Percentiles rank a stretch among this genome's conserved stretches.
Conservation (phyloP, 2,888 invertebrate genomes). For the Hypsopygia costalis region DNA sequence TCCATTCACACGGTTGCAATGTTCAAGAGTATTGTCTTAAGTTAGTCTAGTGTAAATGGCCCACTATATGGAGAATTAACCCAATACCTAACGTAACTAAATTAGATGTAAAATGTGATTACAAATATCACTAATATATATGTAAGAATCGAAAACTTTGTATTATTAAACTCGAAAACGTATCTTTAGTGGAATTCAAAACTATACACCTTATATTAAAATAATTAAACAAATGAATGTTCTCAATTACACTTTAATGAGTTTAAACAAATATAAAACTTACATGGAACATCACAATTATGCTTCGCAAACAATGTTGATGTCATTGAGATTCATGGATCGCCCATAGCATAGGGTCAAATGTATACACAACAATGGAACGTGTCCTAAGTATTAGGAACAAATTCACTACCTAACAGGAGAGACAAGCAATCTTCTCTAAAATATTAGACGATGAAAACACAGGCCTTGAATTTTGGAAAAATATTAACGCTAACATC, state of each 20-base stretch:
- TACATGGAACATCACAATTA: slow-evolving; percentile 80
- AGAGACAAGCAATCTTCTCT: slow-evolving; percentile 42
- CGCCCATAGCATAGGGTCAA: slow-evolving; percentile 25
- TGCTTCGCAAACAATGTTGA: slow-evolving; percentile 75
- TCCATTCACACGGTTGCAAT: too few relatives aligned
- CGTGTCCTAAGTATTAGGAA: slow-evolving; percentile 44
- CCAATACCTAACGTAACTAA: too few relatives aligned
- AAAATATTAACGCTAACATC: slow-evolving; percentile 33
- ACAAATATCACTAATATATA: too few relatives aligned
- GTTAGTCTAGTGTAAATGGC: too few relatives aligned
- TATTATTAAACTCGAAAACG: too few relatives aligned
- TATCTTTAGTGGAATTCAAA: too few relatives aligned
- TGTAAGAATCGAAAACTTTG: too few relatives aligned
- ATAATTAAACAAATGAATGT: slow-evolving; percentile 4
- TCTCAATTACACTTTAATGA: slow-evolving; percentile 73
- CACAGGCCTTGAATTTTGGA: slow-evolving; percentile 34
- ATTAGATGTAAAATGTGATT: too few relatives aligned
- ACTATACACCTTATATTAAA: too few relatives aligned
- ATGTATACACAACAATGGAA: slow-evolving; percentile 42
- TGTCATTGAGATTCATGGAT: slow-evolving; percentile 53
- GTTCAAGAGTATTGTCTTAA: too few relatives aligned
- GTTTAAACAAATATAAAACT: slow-evolving; percentile 73
- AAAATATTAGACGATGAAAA: slow-evolving; percentile 41
- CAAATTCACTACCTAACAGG: slow-evolving; percentile 43
- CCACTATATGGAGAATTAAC: too few relatives aligned